Evolutionary conservation across 2,888 invertebrate species (phyloP), one percentile per base, ranked within the genome.

Genomic region (Apeira syringaria): DNA sequence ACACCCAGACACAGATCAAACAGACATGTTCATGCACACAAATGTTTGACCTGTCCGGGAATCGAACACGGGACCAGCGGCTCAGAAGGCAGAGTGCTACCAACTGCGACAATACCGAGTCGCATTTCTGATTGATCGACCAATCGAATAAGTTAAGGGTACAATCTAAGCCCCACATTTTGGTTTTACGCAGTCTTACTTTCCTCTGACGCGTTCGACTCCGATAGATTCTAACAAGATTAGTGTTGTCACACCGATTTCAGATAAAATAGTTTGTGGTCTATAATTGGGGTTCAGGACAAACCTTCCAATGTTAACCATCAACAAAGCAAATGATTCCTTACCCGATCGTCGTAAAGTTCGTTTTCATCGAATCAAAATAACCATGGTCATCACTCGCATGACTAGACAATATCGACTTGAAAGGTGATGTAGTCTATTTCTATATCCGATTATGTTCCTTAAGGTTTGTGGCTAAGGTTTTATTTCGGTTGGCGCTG

Each of bases 201-300:
- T 61, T 65, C 64, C 56, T 56, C 58, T 68, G 61, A 56, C 68
- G 70, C 38, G 75, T 79, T 78, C 83, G 81, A 83, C 86, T 78
- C 81, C 88, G 79, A 88, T 89, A 87, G 83, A 88, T 88, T 79
- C 80, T 84, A 87, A 89, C 80, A 78, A 86, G 88, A 89, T 88
- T 88, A 89, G 71, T 68, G 80, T 75, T 83, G 89, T 88, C 88
- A 79, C 84, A 81, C 80, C 81, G 84, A 84, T 71, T 85, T 84
- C 81, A 85, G 86, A 86, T 86, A 86, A 87, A 88, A 87, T 86
- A 87, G 86, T 87, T 87, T 86, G 86, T 85, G 87, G 87, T 72
- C 86, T 84, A 87, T 88, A 88, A 87, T 86, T 87, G 87, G 78
- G 82, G 82, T 78, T 72, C 78, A 72, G 70, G 68, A 64, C 73